Evolutionary conservation across 1,140 invertebrate genomes (phyloP).

Genomic region (Eupristina koningsbergeri): DNA sequence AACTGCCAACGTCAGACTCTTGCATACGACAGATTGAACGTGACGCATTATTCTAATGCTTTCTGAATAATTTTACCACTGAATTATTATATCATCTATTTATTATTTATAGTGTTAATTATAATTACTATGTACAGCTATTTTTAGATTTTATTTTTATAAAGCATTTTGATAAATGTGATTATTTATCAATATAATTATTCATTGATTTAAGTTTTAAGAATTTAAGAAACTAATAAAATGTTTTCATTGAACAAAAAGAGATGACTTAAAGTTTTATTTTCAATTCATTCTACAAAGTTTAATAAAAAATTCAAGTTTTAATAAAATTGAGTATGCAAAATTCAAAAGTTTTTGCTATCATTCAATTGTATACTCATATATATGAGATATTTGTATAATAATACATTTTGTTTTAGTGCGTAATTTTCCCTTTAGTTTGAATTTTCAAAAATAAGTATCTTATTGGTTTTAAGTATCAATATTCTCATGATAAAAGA

Average conservation of each 20-base stretch:
- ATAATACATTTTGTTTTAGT: too few species aligned
- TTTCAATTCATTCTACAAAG: neutral
- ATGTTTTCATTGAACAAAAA: neutral
- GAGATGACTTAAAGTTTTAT: neutral
- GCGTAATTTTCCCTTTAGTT: too few species aligned
- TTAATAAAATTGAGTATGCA: neutral
- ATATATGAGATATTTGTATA: too few species aligned
- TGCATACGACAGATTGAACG: slow-evolving; percentile 13
- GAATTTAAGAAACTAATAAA: neutral
- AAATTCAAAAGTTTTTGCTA: neutral
- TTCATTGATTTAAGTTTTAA: neutral
- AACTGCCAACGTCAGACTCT: slow-evolving; percentile 14
- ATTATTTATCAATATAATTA: too few species aligned
- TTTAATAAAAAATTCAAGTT: neutral
- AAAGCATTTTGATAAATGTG: too few species aligned
- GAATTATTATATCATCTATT: neutral
- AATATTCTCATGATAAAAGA: too few species aligned
- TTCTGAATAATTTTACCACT: neutral
- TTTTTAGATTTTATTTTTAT: neutral
- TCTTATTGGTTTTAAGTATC: too few species aligned
- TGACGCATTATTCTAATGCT: neutral
- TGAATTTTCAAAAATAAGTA: too few species aligned
- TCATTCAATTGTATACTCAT: too few species aligned
- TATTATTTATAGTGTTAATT: neutral
- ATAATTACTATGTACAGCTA: neutral